phyloP scores from a whole-genome alignment of 1,140 invertebrate species.

The Pseudoatta argentina region DNA sequence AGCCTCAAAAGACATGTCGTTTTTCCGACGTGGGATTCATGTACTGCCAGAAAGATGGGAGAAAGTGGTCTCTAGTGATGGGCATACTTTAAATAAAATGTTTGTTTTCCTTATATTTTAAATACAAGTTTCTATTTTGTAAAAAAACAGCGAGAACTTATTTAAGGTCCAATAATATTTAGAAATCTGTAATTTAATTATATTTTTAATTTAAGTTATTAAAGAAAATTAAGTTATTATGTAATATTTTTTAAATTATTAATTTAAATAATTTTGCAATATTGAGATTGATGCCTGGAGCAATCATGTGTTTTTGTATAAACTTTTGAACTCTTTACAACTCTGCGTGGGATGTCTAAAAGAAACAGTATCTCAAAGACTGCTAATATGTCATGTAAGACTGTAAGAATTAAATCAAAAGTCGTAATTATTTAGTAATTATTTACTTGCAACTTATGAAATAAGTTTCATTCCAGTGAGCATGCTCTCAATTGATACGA shows the following conservation, averaged over 20 bases:
- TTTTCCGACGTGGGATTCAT: no score
- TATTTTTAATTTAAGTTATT: no score
- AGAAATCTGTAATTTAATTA: no score
- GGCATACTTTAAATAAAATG: no score
- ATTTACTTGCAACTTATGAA: not conserved
- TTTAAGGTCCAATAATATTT: no score
- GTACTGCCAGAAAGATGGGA: no score
- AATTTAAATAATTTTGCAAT: constrained; percentile 8
- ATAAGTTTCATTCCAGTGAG: not conserved
- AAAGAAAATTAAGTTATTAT: no score
- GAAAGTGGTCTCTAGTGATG: no score
- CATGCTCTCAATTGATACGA: not conserved
- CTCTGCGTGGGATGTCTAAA: not conserved
- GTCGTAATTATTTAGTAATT: not conserved
- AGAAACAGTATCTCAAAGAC: not conserved
- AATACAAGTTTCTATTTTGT: no score
- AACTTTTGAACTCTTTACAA: not conserved
- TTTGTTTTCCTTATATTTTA: no score
- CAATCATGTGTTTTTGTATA: not conserved
- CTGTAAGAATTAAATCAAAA: not conserved
- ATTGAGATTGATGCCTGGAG: not conserved
- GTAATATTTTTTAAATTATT: not conserved
- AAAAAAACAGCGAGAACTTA: no score
- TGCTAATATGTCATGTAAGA: not conserved
- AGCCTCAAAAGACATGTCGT: no score